phyloP scores from a whole-genome alignment of 2,797 vertebrate genomes.

The Argentina silus region DNA sequence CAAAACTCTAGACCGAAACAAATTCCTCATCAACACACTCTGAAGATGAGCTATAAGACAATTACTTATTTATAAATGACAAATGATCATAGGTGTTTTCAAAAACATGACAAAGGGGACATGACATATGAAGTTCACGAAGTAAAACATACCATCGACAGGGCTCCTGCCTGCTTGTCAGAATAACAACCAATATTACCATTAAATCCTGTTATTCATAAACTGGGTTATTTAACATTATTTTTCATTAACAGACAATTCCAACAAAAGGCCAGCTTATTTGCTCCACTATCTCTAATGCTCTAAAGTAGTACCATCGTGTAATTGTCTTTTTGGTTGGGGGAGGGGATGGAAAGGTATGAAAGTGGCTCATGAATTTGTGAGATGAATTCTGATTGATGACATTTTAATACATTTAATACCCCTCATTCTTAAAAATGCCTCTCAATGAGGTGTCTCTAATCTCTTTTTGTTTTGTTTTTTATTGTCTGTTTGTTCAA shows the following conservation, averaged over 20 bases:
- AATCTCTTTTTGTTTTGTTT: constrained; percentile 24
- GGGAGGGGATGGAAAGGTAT: background rate
- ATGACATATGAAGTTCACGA: background rate
- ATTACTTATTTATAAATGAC: background rate
- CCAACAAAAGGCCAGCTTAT: background rate
- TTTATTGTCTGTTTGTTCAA: constrained; percentile 18
- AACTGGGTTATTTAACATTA: background rate
- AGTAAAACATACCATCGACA: background rate
- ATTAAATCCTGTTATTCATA: background rate
- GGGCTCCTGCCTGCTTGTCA: background rate
- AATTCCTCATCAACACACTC: background rate
- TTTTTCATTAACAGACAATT: background rate
- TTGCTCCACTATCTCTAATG: background rate
- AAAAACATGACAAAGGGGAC: no score
- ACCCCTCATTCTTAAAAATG: constrained; percentile 12
- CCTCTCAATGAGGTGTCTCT: constrained; percentile 20
- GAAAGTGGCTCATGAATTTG: constrained; percentile 12
- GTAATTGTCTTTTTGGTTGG: constrained; percentile 14
- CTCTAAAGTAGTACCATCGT: background rate
- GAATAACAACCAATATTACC: background rate
- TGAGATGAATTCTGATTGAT: constrained; percentile 18
- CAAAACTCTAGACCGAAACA: background rate
- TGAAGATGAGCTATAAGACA: background rate
- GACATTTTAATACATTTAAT: constrained; percentile 35
- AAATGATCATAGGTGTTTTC: no score